A percentile compares a stretch with the other conserved stretches of the same genome.
phyloP scores from a whole-genome alignment of 2,888 invertebrate species.

The Ophonus ardosiacus region DNA sequence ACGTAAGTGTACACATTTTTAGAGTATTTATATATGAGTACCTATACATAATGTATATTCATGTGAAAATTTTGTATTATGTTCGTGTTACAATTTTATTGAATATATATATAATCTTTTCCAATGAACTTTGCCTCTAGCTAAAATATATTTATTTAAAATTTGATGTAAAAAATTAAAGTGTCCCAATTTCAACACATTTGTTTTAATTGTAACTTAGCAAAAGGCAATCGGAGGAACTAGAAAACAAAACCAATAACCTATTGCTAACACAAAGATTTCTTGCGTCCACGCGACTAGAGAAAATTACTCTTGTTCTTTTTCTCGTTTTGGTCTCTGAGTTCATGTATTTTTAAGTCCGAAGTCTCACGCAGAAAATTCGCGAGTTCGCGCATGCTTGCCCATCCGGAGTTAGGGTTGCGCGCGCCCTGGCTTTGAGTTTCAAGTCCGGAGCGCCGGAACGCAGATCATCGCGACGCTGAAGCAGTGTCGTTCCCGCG shows the following conservation, averaged over 20 bases:
- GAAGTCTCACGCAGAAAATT: constrained; percentile 42
- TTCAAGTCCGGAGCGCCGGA: constrained; percentile 17
- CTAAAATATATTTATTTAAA: not conserved
- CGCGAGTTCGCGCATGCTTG: constrained; percentile 39
- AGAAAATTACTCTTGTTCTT: constrained; percentile 53
- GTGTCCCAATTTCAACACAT: not conserved
- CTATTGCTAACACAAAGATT: constrained; percentile 50
- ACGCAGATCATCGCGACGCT: not conserved
- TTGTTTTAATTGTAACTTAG: constrained; percentile 10
- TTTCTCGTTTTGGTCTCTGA: constrained; percentile 40
- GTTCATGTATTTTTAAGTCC: constrained; percentile 58
- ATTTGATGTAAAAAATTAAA: not conserved
- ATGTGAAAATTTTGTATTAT: no score
- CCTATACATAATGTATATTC: no score
- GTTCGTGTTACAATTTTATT: no score
- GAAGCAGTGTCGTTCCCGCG: constrained; percentile 55
- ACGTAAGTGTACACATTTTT: no score
- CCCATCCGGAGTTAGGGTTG: not conserved
- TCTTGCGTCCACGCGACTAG: constrained; percentile 24
- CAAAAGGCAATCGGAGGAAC: not conserved
- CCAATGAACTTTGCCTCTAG: no score
- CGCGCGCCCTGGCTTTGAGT: constrained; percentile 38
- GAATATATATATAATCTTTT: no score
- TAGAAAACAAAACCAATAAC: constrained; percentile 15
- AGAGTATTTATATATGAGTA: no score